Conservation (phyloP, 2,888 invertebrate species). For the Anaspis maculata region DNA sequence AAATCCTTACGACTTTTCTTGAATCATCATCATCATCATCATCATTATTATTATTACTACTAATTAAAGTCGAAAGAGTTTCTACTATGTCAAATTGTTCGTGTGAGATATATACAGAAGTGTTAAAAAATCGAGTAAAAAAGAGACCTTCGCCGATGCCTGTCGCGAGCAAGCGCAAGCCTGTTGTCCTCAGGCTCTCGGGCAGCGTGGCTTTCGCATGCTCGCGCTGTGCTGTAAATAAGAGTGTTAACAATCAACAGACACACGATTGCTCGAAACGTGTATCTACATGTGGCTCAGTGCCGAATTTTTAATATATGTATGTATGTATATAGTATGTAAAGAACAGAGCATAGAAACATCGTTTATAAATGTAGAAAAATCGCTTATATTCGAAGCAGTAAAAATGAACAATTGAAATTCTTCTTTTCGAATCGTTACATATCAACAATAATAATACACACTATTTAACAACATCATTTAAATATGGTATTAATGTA, state of each 20-base stretch:
- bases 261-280: slow-evolving; percentile 44
- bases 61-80: no score
- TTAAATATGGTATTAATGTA: slow-evolving; percentile 1
- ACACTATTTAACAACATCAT: slow-evolving; percentile 6
- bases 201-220: slow-evolving; percentile 20
- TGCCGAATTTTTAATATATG: slow-evolving; percentile 35
- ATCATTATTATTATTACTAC: no score
- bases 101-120: neutral
- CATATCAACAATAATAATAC: slow-evolving; percentile 8
- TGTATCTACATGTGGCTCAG: slow-evolving; percentile 39
- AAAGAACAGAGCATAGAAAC: slow-evolving; percentile 36
- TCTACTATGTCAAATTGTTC: neutral
- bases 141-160: slow-evolving; percentile 12
- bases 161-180: slow-evolving; percentile 11
- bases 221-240: slow-evolving; percentile 31
- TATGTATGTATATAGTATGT: no score
- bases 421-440: no score
- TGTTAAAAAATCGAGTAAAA: slow-evolving; percentile 1
- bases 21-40: no score
- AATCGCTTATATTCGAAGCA: slow-evolving; percentile 10
- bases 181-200: slow-evolving; percentile 15
- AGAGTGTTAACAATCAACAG: slow-evolving; percentile 37
- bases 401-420: no score
- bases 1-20: no score
- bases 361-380: slow-evolving; percentile 10